Percentiles rank a stretch among this genome's conserved stretches.
phyloP scores from a whole-genome alignment of 2,797 vertebrate genomes.

The Lacerta agilis region DNA sequence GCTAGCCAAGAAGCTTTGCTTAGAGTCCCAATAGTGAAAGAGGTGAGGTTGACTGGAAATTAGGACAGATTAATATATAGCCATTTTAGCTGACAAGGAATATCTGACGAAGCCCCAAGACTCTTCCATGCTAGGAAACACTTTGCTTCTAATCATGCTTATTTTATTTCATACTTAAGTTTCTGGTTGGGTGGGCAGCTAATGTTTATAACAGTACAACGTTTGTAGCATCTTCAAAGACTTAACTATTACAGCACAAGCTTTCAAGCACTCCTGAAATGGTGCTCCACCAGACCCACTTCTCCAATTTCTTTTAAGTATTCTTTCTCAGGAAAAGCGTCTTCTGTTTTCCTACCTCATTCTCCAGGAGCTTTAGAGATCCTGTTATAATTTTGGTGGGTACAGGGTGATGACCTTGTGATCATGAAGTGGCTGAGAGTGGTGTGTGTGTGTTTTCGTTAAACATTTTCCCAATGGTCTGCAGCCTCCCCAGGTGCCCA shows the following conservation, averaged over 20 bases:
- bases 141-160: background rate
- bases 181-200: background rate
- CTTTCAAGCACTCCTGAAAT: background rate
- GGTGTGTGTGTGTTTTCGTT: too few species aligned
- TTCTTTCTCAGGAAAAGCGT: too few species aligned
- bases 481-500: too few species aligned
- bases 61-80: too few species aligned
- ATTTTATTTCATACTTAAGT: background rate
- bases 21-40: background rate
- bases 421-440: too few species aligned
- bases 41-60: background rate
- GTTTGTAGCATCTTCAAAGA: background rate
- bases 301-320: too few species aligned
- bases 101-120: background rate
- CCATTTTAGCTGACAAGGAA: rapidly evolving
- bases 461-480: too few species aligned
- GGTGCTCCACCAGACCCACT: too few species aligned
- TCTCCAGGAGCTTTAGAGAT: too few species aligned
- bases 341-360: too few species aligned
- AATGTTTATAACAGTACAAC: background rate
- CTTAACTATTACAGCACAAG: background rate
- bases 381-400: too few species aligned
- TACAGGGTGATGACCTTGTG: too few species aligned
- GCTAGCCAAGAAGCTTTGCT: background rate
- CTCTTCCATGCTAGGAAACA: background rate